Evolutionary conservation across 1,140 invertebrate species (phyloP), one percentile per base, ranked within the genome.

Genomic region (Macrobrachium nipponense): DNA sequence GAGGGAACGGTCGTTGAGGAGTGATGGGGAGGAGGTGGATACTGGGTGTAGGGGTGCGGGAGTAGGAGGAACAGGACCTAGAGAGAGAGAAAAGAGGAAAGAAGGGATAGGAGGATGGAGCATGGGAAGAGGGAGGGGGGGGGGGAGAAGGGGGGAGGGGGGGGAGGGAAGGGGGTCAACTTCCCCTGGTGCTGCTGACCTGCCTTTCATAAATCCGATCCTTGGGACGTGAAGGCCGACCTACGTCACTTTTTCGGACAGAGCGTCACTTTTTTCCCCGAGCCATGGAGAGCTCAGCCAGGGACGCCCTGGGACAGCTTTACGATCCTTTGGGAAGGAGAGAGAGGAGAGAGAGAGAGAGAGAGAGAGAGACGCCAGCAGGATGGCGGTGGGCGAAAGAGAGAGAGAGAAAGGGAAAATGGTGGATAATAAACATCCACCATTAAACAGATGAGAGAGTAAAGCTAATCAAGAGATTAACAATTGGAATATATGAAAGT

Each of bases 191-290:
- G 73, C 43, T 66, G 36, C 72, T 58, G 82, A 62, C 70, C 51
- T 78, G 76, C 82, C 82, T 84, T 84, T 84, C 82, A 84, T 84
- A 84, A 84, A 77, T 84, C 82, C 82, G 82, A 77, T 77, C 82
- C 82, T 20, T 61, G 61, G 73, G 82, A 77, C 82, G 68, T 84
- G 73, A 84, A 84, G 82, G 60, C 73, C 82, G 82, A 84, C 82
- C 82, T 78, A 61, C 82, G 82, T 84, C 82, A 84, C 60, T 84
- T 84, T 84, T 84, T 84, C 77, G 73, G 82, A 84, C 82, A 76
- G 82, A 62, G 62, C 72, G 72, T 76, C 72, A 76, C 73, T 76
- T 84, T 84, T 84, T 77, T 23, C 72, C 72, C 81, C 73, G 23
- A 73, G 73, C 51, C 51, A 51, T 51, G 51, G 51, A 75, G 73